Base-by-base conservation (phyloP, 2,888 invertebrate species). In the Trachelus stipa region DNA sequence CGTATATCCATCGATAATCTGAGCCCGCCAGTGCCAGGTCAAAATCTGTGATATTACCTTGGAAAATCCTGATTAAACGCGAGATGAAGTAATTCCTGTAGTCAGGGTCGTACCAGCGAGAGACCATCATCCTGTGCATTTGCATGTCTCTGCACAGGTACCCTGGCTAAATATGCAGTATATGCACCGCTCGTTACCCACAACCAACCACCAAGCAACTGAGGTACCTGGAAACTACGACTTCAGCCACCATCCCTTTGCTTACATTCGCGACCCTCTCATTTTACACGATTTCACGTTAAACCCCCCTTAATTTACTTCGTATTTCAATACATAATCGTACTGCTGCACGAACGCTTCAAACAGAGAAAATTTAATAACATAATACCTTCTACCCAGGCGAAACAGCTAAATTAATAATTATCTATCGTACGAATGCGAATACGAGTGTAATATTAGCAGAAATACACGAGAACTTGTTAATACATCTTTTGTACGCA, bases 171-270 rank as follows among this genome's bases (percentile, higher is more conserved):
- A 85, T 85, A 84, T 85, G 85, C 85, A 80, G 81, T 79, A 85
- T 85, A 85, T 85, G 85, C 85, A 80, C 82, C 78, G 84, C 83
- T 85, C 85, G 85, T 85, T 85, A 85, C 81, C 83, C 84, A 82
- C 84, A 83, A 81, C 84, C 82, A 83, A 84, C 85, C 85, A 78
- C 85, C 83, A 82, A 81, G 82, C 79, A 81, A 74, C 75, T 79
- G 80, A 69, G 82, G 81, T 76, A 80, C 81, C 84, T 79, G 81
- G 82, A 76, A 80, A 79, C 81, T 81, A 76, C 74, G 71, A 56
- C 75, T 73, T 76, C 74, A 73, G 40, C 74, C 75, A 78, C 77
- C 78, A 76, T 73, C 76, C 77, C 31, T 34, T 68, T 83, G 79
- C 81, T 83, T 80, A 82, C 79, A 83, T 79, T 80, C 79, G 75